Evolutionary conservation across 2,888 invertebrate species (phyloP).

Genomic region (Lysandra bellargus): DNA sequence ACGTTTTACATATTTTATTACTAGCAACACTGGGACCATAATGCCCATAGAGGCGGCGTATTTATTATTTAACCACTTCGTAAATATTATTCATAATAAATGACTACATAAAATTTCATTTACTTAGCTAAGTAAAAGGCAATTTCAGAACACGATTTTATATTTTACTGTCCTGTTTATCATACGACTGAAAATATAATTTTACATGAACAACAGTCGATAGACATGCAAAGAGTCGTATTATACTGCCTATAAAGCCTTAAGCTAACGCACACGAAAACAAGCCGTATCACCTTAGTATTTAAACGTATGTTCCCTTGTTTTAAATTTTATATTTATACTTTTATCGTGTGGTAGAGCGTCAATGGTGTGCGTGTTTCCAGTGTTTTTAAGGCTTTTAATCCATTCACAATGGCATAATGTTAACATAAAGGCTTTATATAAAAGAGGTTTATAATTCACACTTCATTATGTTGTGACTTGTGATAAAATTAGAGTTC

Average conservation of each 20-base stretch:
- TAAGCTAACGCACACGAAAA: conserved; percentile 34
- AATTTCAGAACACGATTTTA: conserved; percentile 24
- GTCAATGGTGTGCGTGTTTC: conserved; percentile 72
- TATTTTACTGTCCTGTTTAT: conserved; percentile 40
- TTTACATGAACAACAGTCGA: conserved; percentile 44
- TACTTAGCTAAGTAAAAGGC: conserved; percentile 19
- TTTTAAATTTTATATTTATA: conserved; percentile 30
- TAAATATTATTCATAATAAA: conserved; percentile 16
- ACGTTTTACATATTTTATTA: not conserved
- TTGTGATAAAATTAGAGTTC: not conserved
- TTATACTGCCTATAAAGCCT: conserved; percentile 40
- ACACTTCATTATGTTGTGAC: conserved; percentile 37
- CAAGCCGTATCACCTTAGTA: conserved; percentile 15
- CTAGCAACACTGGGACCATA: not conserved
- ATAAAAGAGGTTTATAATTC: conserved; percentile 48
- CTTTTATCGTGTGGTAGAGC: conserved; percentile 38
- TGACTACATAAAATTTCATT: conserved; percentile 7
- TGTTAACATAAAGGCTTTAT: conserved; percentile 65
- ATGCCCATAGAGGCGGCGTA: not conserved
- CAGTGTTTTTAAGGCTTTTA: conserved; percentile 70
- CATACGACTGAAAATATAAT: conserved; percentile 43
- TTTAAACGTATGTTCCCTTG: conserved; percentile 30
- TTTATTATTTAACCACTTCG: conserved; percentile 13
- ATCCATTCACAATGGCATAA: conserved; percentile 68
- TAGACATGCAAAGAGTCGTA: conserved; percentile 43